Evolutionary conservation across 2,113 vertebrate genomes (phyloP).

Genomic region (Microcebus griseorufus): DNA sequence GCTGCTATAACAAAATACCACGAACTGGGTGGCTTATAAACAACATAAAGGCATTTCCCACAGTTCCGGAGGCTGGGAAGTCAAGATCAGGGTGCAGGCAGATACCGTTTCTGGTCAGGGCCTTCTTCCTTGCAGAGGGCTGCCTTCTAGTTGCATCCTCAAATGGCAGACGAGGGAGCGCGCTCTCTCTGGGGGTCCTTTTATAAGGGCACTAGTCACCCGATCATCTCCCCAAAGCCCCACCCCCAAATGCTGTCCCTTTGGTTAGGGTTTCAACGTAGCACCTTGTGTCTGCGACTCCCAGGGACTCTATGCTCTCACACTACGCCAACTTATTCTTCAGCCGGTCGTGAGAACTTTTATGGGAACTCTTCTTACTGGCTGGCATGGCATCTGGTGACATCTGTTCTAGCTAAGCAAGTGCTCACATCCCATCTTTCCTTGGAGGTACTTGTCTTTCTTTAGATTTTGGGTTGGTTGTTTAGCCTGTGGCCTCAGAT

Average conservation of each 20-base stretch:
- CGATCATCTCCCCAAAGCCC: neutral
- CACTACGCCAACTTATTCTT: neutral
- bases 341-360: neutral
- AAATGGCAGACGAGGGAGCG: neutral
- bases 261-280: neutral
- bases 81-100: neutral
- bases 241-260: no score
- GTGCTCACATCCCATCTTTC: neutral
- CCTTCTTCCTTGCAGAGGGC: neutral
- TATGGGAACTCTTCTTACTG: neutral
- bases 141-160: neutral
- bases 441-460: neutral
- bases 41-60: neutral
- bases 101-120: neutral
- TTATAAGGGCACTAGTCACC: neutral
- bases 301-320: neutral
- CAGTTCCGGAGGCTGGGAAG: neutral
- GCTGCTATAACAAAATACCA: neutral
- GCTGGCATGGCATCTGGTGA: neutral
- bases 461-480: neutral
- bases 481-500: neutral
- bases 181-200: neutral
- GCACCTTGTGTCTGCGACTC: neutral
- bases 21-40: neutral
- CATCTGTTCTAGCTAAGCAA: neutral